Evolutionary conservation across 2,888 invertebrate species (phyloP).

Genomic region (Cryptocephalus primarius): DNA sequence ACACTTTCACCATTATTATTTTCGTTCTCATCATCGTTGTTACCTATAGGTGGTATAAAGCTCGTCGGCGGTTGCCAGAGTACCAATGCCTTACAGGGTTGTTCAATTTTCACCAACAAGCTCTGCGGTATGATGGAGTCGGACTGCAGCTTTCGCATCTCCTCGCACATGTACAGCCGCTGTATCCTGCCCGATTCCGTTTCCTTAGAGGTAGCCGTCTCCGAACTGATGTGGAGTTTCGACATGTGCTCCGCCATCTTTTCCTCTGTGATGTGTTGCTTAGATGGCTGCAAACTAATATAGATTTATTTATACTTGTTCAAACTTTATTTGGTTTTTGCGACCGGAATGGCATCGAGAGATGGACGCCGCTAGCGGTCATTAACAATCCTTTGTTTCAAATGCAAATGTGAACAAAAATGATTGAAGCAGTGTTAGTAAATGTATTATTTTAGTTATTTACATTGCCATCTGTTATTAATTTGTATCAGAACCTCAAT

Average conservation of each 20-base stretch:
- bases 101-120: slow-evolving; percentile 49
- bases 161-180: slow-evolving; percentile 53
- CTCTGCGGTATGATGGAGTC: slow-evolving; percentile 57
- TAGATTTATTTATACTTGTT: neutral
- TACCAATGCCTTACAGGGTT: slow-evolving; percentile 69
- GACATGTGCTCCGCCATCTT: slow-evolving; percentile 74
- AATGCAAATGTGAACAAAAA: too few species aligned
- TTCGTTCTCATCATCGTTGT: slow-evolving; percentile 26
- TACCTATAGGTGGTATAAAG: slow-evolving; percentile 22
- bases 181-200: slow-evolving; percentile 29
- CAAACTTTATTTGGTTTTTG: too few species aligned
- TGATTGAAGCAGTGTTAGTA: too few species aligned
- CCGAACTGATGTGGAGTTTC: slow-evolving; percentile 56
- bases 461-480: too few species aligned
- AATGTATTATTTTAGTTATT: too few species aligned
- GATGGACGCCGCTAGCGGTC: too few species aligned
- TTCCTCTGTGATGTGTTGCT: slow-evolving; percentile 73
- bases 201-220: slow-evolving; percentile 27
- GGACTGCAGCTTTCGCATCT: slow-evolving; percentile 53
- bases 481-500: too few species aligned
- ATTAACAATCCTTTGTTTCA: too few species aligned
- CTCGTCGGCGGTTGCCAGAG: slow-evolving; percentile 62
- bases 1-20: slow-evolving; percentile 38
- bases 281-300: slow-evolving; percentile 37
- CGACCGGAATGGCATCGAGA: too few species aligned